A percentile compares a stretch with the other conserved stretches of the same genome.
These are phyloP conservation scores for Platorchestia sp. DNA, from an alignment of 1,140 invertebrate genomes.

Conservation along the genomic window DNA sequence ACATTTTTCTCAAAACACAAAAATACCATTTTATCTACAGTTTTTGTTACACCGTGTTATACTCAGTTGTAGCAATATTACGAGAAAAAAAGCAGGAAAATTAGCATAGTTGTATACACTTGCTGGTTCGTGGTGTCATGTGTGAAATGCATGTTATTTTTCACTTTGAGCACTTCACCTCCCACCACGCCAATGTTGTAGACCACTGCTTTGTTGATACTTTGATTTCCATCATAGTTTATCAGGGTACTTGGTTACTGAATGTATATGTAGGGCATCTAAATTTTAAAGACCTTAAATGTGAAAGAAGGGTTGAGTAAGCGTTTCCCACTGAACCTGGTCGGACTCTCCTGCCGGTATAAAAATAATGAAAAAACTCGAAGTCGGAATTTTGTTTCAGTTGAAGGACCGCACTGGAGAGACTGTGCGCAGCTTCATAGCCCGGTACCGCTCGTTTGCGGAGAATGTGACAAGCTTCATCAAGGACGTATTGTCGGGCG, in stretches of 20 bases:
- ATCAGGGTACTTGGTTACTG: not conserved
- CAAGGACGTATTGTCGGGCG: conserved; percentile 12
- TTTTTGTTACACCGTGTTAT: not conserved
- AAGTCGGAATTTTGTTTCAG: conserved; percentile 48
- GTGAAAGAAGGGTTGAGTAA: not conserved
- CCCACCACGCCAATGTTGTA: not conserved
- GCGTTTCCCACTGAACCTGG: not conserved
- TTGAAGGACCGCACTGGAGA: conserved; percentile 54
- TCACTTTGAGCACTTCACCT: too few species aligned
- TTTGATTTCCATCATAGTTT: not conserved
- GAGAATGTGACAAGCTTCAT: conserved; percentile 47
- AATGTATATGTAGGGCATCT: not conserved
- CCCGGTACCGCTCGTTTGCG: conserved; percentile 45
- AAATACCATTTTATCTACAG: not conserved
- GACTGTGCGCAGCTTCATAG: conserved; percentile 17
- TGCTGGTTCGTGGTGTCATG: not conserved
- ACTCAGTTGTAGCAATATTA: not conserved
- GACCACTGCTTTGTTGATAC: not conserved
- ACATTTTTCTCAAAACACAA: too few species aligned
- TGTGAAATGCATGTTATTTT: not conserved
- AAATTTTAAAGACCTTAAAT: not conserved
- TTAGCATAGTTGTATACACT: not conserved
- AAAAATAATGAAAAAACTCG: not conserved
- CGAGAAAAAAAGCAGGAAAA: not conserved
- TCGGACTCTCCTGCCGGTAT: not conserved